Base-by-base conservation (phyloP, 2,113 vertebrate genomes). In the Salvelinus sp. region DNA sequence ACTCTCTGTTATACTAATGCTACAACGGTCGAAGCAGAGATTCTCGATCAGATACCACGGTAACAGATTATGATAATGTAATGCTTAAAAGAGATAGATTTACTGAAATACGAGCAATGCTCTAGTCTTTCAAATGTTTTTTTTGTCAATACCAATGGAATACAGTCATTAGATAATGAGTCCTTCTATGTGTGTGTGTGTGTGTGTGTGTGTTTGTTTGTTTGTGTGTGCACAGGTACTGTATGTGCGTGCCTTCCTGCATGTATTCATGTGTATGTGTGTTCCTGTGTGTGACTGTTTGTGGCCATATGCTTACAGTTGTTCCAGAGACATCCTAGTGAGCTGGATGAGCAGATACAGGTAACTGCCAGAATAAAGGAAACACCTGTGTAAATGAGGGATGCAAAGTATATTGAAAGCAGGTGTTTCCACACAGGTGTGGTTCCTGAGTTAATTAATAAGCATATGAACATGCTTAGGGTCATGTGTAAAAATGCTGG, bases 41-140 rank as follows among this genome's bases (percentile, higher is more conserved):
- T 18, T 22, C 18, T 20, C 58, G 20, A 1, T 60, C 18, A 9
- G n/a, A 60, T n/a, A 60, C 6, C 20, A 68, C 50, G 73, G 66
- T 78, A 78, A 79, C 58, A 60, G 58, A 18, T 66, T 66, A 44
- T 77, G 81, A 1, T 50, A 50, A 50, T 16, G 12, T 50, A 4
- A 50, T 4, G 48, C 48, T 50, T 50, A 13, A 50, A 14, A 50
- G 13, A 3, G 48, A 16, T 4, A 50, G 6, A 38, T 9, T 38
- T 50, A 6, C 18, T 7, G n/a, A n/a, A n/a, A 60, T 7, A 22
- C 18, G 2, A n/a, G 58, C 58, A 65, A 72, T 75, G 48, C 47
- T 82, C 27, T 67, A 22, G 20, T 2, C 5, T 60, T 60, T 7
- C n/a, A 60, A 60, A 60, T 4, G 3, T 16, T 57, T 5, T 2